These are phyloP conservation scores for Agrochola lychnidis DNA, from an alignment of 2,888 invertebrate species.

Conservation along the genomic window DNA sequence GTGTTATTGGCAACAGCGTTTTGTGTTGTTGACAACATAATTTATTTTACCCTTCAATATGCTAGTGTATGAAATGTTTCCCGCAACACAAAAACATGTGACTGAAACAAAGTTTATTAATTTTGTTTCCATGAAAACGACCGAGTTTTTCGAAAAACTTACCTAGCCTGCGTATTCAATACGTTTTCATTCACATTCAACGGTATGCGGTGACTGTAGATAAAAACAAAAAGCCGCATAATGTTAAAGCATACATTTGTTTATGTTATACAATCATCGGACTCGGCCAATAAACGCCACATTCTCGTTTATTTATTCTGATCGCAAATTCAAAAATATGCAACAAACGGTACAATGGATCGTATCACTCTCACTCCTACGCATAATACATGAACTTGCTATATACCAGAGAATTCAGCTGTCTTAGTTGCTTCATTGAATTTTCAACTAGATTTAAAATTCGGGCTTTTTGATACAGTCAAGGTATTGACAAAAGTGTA, in stretches of 20 bases:
- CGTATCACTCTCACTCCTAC: slow-evolving; percentile 48
- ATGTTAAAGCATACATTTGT: slow-evolving; percentile 43
- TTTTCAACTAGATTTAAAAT: slow-evolving; percentile 6
- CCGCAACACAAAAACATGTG: neutral
- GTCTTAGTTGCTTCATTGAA: slow-evolving; percentile 2
- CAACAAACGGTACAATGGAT: slow-evolving; percentile 55
- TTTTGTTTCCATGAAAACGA: neutral
- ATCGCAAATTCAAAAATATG: slow-evolving; percentile 55
- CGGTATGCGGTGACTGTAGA: slow-evolving; percentile 14
- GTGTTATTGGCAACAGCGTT: neutral
- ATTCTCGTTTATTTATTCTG: slow-evolving; percentile 56
- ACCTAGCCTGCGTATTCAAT: neutral
- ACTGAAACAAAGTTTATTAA: neutral
- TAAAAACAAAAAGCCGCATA: slow-evolving; percentile 42
- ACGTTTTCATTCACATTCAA: slow-evolving; percentile 33
- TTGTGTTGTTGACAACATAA: neutral
- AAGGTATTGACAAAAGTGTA: neutral
- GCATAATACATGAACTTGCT: slow-evolving; percentile 19
- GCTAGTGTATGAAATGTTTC: neutral
- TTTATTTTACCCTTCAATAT: neutral
- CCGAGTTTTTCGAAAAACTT: neutral
- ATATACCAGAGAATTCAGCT: slow-evolving; percentile 5
- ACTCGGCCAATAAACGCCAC: slow-evolving; percentile 61
- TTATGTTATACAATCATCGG: slow-evolving; percentile 54
- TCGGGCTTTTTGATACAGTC: neutral